Base-by-base conservation (phyloP, 2,888 invertebrate genomes). In the Latrodectus hesperus region DNA sequence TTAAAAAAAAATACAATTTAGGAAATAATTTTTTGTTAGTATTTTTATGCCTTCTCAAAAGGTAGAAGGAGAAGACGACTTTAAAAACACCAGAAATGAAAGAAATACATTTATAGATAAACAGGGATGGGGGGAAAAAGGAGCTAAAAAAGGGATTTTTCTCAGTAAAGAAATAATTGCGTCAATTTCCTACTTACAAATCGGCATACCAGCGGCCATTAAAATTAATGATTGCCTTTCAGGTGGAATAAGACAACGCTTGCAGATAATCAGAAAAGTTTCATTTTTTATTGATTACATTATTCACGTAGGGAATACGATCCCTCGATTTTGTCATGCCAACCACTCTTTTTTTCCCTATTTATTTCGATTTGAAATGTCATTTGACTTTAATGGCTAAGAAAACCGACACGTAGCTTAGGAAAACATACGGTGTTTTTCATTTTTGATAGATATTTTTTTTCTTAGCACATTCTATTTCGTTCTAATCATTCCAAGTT, bases 221-320 rank as follows among this genome's bases (percentile, higher is more conserved):
- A 84, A 84, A 84, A 84, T 84, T 84, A 84, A 84, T 84, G 84
- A 84, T 84, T 84, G 71, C 71, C 72, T 78, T 72, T 78, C 84
- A 84, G 84, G 84, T 84, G 73, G 67, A 84, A 65, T 75, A 78
- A 84, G 84, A 84, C 84, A 71, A 65, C 73, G 77, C 73, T 84
- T 73, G 70, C 72, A 84, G 73, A 84, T 84, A 84, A 84, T 77
- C 16, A 77, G 65, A 65, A 72, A 77, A 64, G 51, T 77, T 73
- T 84, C 84, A 84, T 84, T 84, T 84, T 84, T 84, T 84, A 84
- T 84, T 84, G 84, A 84, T 84, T 84, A 67, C 84, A 78, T 84
- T 84, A 84, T 72, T 68, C 68, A 52, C 67, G 74, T 17, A 53
- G 55, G 73, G 26, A 70, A 78, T 49, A 75, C 67, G 60, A 60